A percentile compares a stretch with the other conserved stretches of the same genome.
phyloP scores from a whole-genome alignment of 1,140 invertebrate species.

The Brachionus koreanus region DNA sequence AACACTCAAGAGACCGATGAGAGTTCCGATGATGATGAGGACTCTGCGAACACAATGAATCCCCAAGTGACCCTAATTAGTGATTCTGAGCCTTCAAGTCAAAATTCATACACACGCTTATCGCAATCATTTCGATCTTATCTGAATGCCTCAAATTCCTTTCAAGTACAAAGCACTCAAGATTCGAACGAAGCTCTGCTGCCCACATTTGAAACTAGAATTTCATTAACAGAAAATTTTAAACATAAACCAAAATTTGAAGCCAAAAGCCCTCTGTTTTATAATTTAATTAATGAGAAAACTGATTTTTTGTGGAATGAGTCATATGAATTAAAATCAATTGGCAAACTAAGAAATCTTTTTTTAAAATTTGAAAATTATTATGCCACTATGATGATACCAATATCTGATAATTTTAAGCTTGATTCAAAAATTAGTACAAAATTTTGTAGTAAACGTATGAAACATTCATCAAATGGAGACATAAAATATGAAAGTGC shows the following conservation, averaged over 20 bases:
- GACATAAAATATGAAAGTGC: not conserved
- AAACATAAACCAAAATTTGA: not conserved
- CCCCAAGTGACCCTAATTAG: not conserved
- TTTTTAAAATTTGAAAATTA: slow-evolving; percentile 19
- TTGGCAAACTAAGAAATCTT: not conserved
- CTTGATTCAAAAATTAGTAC: not conserved
- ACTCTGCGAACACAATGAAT: not conserved
- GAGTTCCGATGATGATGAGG: not conserved
- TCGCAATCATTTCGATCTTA: slow-evolving; percentile 2
- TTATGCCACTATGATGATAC: slow-evolving; percentile 10
- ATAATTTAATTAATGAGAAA: not conserved
- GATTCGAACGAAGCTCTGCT: not conserved
- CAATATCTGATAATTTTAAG: slow-evolving; percentile 31
- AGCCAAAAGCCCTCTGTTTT: not conserved
- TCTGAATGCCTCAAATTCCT: slow-evolving; percentile 1
- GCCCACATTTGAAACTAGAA: not conserved
- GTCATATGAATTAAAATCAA: not conserved
- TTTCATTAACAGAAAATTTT: not conserved
- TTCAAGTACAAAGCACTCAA: not conserved
- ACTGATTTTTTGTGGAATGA: not conserved
- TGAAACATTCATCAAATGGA: slow-evolving; percentile 30
- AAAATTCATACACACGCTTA: not conserved
- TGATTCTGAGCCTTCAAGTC: not conserved
- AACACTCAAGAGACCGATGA: not conserved
- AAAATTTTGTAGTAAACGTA: slow-evolving; percentile 5